Base-by-base conservation (phyloP, 2,797 vertebrate species). In the Gastrophryne carolinensis region DNA sequence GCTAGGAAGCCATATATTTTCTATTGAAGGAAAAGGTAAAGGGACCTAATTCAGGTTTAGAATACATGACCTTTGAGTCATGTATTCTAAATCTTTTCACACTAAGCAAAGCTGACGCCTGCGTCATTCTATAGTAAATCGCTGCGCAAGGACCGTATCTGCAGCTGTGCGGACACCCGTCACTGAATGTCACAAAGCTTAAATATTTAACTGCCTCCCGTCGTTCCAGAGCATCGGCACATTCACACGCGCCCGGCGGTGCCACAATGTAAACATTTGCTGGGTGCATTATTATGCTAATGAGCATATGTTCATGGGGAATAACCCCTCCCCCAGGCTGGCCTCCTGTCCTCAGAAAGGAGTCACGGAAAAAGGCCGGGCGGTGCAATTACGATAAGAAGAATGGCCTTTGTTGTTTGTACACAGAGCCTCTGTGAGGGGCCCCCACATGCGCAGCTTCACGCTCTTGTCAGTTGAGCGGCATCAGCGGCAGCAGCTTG, bases 331-430 rank as follows among this genome's bases (percentile, higher is more conserved):
- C 34, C 47, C 65, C 62, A 49, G 19, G 26, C 6, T 27, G 39
- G 49, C 32, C 8, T 7, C 7, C 15, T 53, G 67, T 72, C 58
- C 70, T 72, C 58, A 72, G 19, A 72, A 72, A 21, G 23, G 21
- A 72, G 70, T 72, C 47, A 72, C 29, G 47, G 58, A 63, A 21
- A 41, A 39, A 39, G 23, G 21, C 8, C 35, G 37, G 24, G 10
- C 39, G 52, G 21, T 53, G 73, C 64, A 68, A 68, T 75, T 68
- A 68, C 60, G 54, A 52, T 67, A 68, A 75, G 41, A 49, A 66
- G 47, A 68, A 67, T 75, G 50, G 21, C 52, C 29, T 52, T 47
- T 67, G 39, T 61, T 75, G 63, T 68, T 53, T 39, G 32, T 52
- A 68, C 73, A 68, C 34, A 52, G 73, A 75, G 60, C 54, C 62